Conservation (phyloP, 2,113 vertebrate species). For the Noturus placidus region DNA sequence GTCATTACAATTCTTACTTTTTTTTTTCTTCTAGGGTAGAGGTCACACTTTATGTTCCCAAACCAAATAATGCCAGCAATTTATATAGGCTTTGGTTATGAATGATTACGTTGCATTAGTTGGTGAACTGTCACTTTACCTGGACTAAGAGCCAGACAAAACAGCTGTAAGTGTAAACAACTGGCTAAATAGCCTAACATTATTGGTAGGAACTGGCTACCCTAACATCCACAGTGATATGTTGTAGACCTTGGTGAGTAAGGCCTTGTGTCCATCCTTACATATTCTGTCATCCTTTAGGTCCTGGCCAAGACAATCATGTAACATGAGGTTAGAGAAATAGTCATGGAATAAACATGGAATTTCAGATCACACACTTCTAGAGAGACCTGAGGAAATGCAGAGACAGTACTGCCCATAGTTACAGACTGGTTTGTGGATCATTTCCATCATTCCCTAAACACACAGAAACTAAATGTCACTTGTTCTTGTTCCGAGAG, state of each 20-base stretch:
- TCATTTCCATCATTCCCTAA: slow-evolving; percentile 3
- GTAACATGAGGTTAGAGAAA: slow-evolving; percentile 7
- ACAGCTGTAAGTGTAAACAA: slow-evolving; percentile 29
- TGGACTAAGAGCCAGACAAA: not conserved
- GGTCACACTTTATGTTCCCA: not conserved
- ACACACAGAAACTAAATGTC: slow-evolving; percentile 57
- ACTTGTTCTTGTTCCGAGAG: slow-evolving; percentile 71
- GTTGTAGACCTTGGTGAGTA: slow-evolving; percentile 1
- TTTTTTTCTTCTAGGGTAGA: not conserved
- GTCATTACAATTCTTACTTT: not conserved
- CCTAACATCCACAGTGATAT: slow-evolving; percentile 34
- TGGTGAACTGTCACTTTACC: not conserved
- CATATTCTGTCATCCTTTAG: not conserved
- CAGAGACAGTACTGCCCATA: not conserved
- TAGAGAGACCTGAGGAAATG: slow-evolving; percentile 30
- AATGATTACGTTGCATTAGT: slow-evolving; percentile 3
- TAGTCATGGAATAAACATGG: not conserved
- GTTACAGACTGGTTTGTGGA: not conserved
- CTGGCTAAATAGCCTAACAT: not conserved
- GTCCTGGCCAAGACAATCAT: slow-evolving; percentile 13
- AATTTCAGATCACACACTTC: not conserved
- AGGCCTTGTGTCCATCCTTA: not conserved
- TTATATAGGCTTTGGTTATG: slow-evolving; percentile 19
- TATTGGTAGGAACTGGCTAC: not conserved
- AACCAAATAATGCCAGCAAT: not conserved